These are phyloP conservation scores for Tridacna gigas DNA, from an alignment of 2,888 invertebrate genomes.

Conservation along the genomic window DNA sequence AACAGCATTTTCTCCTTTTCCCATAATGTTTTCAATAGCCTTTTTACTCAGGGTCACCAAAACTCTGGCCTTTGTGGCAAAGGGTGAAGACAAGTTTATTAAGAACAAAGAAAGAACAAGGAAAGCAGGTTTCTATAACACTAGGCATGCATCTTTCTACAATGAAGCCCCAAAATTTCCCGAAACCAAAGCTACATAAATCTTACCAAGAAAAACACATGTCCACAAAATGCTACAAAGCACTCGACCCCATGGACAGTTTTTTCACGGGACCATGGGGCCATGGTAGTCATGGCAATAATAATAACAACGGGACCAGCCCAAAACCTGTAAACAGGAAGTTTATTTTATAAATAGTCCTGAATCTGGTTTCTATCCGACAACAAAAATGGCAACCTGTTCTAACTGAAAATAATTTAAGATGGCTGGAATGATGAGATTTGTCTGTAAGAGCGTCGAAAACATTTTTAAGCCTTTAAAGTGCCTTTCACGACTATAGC, in stretches of 20 bases:
- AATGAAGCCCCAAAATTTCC: no score
- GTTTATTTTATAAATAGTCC: no score
- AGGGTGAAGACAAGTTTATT: background rate
- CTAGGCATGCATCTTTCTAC: background rate
- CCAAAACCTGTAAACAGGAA: conserved; percentile 88
- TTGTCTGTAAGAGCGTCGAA: no score
- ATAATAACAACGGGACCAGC: conserved; percentile 93
- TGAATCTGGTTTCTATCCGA: background rate
- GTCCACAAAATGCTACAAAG: conserved; percentile 89
- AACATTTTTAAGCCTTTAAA: no score
- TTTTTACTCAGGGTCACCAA: background rate
- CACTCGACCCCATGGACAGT: conserved; percentile 90
- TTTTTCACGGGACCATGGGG: conserved; percentile 92
- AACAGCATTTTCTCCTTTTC: background rate
- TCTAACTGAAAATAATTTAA: background rate
- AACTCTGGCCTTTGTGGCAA: background rate
- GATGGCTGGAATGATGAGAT: no score
- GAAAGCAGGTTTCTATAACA: background rate
- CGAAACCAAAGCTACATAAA: background rate
- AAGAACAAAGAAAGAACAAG: background rate
- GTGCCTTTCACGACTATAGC: no score
- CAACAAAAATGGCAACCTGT: no score
- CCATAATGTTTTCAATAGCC: background rate
- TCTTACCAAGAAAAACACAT: conserved; percentile 90
- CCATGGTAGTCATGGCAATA: conserved; percentile 92